A percentile compares a stretch with the other conserved stretches of the same genome.
Evolutionary conservation across 1,140 invertebrate genomes (phyloP).

Genomic region (Hermetia illucens): DNA sequence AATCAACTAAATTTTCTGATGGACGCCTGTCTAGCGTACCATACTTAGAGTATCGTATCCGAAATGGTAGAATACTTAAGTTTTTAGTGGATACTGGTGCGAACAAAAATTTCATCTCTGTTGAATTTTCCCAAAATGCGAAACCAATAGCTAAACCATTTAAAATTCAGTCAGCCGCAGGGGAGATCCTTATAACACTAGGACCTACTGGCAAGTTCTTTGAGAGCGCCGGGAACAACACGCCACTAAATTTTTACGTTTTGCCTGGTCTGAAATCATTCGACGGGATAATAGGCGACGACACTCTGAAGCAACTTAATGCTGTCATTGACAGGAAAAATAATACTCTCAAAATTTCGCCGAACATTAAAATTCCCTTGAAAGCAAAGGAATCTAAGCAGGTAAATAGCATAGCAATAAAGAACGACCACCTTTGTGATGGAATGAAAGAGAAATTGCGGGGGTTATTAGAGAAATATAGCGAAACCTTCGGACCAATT

Average conservation of each 20-base stretch:
- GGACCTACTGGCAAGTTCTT: too few species aligned
- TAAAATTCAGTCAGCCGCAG: too few species aligned
- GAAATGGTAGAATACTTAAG: too few species aligned
- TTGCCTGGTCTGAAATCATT: background rate
- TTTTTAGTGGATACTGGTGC: too few species aligned
- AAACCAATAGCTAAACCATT: too few species aligned
- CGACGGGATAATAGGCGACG: slow-evolving; percentile 1
- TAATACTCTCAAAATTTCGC: background rate
- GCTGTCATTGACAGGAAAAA: slow-evolving; percentile 3
- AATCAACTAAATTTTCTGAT: too few species aligned
- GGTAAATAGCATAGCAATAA: background rate
- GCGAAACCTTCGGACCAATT: background rate
- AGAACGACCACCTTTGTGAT: background rate
- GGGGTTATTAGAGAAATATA: background rate
- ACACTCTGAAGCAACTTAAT: background rate
- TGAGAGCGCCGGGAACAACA: too few species aligned
- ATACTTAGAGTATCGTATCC: too few species aligned
- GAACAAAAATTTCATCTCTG: too few species aligned
- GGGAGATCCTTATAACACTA: too few species aligned
- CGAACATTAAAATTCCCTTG: background rate
- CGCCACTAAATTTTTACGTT: slow-evolving; percentile 3
- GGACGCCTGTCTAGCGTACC: too few species aligned
- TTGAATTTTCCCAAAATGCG: too few species aligned
- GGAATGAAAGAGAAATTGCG: background rate
- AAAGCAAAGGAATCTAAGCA: background rate